These are phyloP conservation scores for Phylloscopus collybita DNA, from an alignment of 2,797 vertebrate genomes.

Conservation along the genomic window DNA sequence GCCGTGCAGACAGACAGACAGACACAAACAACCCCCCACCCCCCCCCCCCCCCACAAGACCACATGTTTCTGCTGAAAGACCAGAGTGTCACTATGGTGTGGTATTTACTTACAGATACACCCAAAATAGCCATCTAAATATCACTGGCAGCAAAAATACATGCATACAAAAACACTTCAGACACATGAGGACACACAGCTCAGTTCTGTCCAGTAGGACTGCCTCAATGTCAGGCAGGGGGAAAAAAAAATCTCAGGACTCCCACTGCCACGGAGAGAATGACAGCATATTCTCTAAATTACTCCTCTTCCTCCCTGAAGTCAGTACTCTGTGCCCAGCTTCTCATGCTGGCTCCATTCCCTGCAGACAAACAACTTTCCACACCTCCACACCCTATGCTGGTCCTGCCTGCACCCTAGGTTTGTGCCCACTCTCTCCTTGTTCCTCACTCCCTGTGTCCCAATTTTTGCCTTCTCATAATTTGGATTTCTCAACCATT, in stretches of 20 bases:
- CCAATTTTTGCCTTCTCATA: not conserved
- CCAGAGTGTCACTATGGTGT: not conserved
- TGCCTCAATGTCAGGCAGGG: not conserved
- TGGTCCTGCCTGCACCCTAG: too few relatives aligned
- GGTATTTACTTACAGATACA: slow-evolving; percentile 42
- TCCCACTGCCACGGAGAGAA: not conserved
- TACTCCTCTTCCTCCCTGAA: not conserved
- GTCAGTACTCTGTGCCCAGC: not conserved
- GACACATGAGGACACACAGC: not conserved
- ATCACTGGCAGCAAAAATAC: slow-evolving; percentile 25
- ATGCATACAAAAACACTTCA: not conserved
- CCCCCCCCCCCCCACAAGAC: not conserved
- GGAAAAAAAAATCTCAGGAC: not conserved
- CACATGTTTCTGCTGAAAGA: not conserved
- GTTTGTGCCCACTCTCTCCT: not conserved
- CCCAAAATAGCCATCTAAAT: slow-evolving; percentile 42
- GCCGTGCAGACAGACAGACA: not conserved
- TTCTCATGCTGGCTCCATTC: not conserved
- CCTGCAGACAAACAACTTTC: not conserved
- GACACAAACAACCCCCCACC: not conserved
- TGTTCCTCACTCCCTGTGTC: not conserved
- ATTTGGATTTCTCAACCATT: not conserved
- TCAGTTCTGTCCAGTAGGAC: not conserved
- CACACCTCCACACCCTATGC: not conserved
- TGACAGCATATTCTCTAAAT: not conserved